A percentile compares a stretch with the other conserved stretches of the same genome.
Evolutionary conservation across 92 coral and sea anemone species (phyloP).

Genomic region (Siderastrea radians): DNA sequence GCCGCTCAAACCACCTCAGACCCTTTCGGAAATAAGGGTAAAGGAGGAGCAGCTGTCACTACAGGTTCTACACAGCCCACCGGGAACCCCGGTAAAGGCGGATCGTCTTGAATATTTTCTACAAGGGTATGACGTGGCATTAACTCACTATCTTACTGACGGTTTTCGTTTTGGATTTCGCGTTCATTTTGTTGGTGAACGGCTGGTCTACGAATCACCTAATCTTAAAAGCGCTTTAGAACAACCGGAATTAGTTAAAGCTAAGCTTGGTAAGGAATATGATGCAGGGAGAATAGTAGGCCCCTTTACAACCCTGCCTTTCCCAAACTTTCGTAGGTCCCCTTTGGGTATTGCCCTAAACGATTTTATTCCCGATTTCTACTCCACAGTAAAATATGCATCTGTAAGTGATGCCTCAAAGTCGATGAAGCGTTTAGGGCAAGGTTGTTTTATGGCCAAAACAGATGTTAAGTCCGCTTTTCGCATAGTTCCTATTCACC

Average conservation of each 20-base stretch:
- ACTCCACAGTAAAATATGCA: slow-evolving; percentile 31
- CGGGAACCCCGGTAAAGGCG: slow-evolving; percentile 39
- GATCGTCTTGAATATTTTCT: slow-evolving; percentile 39
- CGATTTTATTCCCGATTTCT: slow-evolving; percentile 21
- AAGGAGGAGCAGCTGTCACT: not conserved
- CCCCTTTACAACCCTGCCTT: slow-evolving; percentile 23
- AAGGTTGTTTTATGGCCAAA: slow-evolving; percentile 56
- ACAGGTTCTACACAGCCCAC: not conserved
- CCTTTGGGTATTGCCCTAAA: slow-evolving; percentile 26
- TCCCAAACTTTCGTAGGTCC: slow-evolving; percentile 22
- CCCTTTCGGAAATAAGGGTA: too few relatives aligned
- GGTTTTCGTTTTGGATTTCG: slow-evolving; percentile 36
- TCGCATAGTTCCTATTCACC: slow-evolving; percentile 41
- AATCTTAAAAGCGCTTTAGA: slow-evolving; percentile 41
- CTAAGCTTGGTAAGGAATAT: slow-evolving; percentile 23
- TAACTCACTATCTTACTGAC: not conserved
- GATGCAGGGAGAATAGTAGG: slow-evolving; percentile 52
- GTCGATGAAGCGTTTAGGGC: slow-evolving; percentile 23
- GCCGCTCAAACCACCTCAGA: not conserved
- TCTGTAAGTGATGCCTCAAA: slow-evolving; percentile 36
- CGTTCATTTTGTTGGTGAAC: slow-evolving; percentile 26
- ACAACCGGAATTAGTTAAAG: slow-evolving; percentile 1
- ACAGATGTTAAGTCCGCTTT: slow-evolving; percentile 23
- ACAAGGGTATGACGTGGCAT: not conserved
- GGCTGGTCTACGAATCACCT: not conserved